Base-by-base conservation (phyloP, 2,888 invertebrate genomes). In the Heliothis peltigera region DNA sequence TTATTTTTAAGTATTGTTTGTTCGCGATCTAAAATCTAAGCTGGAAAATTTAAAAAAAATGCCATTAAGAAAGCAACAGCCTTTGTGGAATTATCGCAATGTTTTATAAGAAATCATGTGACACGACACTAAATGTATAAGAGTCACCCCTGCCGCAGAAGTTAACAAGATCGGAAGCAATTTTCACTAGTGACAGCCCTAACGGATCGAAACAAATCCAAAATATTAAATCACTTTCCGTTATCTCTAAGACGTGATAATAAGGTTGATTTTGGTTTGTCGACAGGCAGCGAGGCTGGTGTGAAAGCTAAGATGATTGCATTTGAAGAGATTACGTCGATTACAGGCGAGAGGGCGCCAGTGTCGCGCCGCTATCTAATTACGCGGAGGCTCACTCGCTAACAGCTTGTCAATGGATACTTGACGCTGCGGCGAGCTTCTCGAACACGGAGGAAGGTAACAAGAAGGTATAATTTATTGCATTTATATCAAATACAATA, bases 91-190 rank as follows among this genome's bases (percentile, higher is more conserved):
- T 25, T n/a, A 17, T 42, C 19, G 15, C 5, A 15, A n/a, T 32
- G 3, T 42, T n/a, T 47, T 55, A 55, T 44, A 32, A 46, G 0
- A 4, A 59, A 52, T 32, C 12, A 42, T 54, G 54, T 19, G 44
- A 70, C 59, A 61, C 39, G 8, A 54, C 35, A 46, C 25, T 56
- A 69, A 63, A 35, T 48, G 47, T 52, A 35, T 48, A 42, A 51
- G 66, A 39, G 60, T 55, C 80, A 81, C 43, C 87, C 86, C 83
- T 84, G 67, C 64, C 62, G 51, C 62, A 64, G 71, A 79, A 85
- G 84, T 84, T 89, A 87, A 89, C 79, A 81, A 83, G 85, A 89
- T 89, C 87, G 85, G 86, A 91, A 90, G 81, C 86, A 85, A 89
- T 90, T 84, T 87, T 72, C 84, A 55, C 75, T 80, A 70, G 65